Conservation (phyloP, 2,888 invertebrate genomes). For the Deilephila porcellus region DNA sequence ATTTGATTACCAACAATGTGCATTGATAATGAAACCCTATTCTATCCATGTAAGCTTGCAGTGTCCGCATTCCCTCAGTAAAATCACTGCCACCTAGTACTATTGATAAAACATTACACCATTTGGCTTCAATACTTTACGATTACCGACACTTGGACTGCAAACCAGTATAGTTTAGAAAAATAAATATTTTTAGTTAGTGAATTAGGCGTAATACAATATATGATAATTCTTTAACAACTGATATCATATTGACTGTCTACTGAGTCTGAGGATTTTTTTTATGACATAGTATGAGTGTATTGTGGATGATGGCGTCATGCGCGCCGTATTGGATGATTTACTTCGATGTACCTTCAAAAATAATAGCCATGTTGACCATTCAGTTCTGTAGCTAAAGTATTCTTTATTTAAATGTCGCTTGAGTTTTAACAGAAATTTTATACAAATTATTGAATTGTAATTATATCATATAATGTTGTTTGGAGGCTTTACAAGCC, state of each 20-base stretch:
- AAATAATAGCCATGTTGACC: background rate
- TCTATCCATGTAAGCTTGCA: background rate
- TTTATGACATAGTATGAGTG: background rate
- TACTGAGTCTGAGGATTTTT: background rate
- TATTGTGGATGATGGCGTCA: background rate
- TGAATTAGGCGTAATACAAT: slow-evolving; percentile 3
- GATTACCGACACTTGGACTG: background rate
- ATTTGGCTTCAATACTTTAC: background rate
- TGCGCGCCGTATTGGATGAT: background rate
- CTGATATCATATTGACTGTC: background rate
- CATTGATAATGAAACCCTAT: background rate
- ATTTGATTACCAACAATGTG: background rate
- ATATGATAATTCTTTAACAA: background rate
- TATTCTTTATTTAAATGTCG: too few relatives aligned
- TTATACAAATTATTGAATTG: background rate
- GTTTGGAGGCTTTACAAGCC: background rate
- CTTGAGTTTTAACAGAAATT: background rate
- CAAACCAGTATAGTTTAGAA: background rate
- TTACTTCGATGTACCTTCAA: slow-evolving; percentile 11
- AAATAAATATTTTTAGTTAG: slow-evolving; percentile 2
- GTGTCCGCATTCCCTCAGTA: background rate
- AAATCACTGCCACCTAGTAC: background rate
- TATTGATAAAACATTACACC: background rate
- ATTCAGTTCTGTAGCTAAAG: background rate
- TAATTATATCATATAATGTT: background rate